phyloP scores from a whole-genome alignment of 2,113 vertebrate genomes.

The Mellivora capensis region DNA sequence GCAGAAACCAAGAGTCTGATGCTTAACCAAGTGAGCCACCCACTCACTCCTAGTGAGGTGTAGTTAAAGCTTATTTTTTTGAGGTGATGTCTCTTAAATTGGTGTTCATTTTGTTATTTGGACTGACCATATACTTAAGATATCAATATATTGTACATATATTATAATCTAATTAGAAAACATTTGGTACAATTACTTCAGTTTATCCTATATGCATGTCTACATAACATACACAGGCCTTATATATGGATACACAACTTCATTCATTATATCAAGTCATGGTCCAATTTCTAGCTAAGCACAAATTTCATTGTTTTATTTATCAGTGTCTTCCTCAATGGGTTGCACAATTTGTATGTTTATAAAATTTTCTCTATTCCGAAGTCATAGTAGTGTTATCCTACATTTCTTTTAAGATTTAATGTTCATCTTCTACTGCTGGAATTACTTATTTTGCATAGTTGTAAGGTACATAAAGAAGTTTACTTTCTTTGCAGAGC shows the following conservation, averaged over 20 bases:
- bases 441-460: background rate
- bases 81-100: background rate
- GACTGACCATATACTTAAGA: background rate
- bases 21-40: background rate
- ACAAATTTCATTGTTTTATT: background rate
- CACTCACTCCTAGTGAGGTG: background rate
- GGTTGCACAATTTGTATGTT: background rate
- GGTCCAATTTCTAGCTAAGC: background rate
- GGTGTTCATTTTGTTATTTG: background rate
- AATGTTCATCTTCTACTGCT: background rate
- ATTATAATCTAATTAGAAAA: background rate
- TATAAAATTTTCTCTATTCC: background rate
- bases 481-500: background rate
- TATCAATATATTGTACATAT: background rate
- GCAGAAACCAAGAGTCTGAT: background rate
- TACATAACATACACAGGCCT: rapidly evolving
- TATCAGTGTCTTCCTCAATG: background rate
- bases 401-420: background rate
- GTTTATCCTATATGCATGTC: background rate
- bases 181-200: background rate
- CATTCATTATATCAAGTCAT: background rate
- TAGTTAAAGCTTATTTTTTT: background rate
- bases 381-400: background rate
- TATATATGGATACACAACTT: background rate
- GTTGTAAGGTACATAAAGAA: background rate